A percentile compares a stretch with the other conserved stretches of the same genome.
These are phyloP conservation scores for Coccyzus lansbergi DNA, from an alignment of 2,797 vertebrate genomes.

Conservation along the genomic window DNA sequence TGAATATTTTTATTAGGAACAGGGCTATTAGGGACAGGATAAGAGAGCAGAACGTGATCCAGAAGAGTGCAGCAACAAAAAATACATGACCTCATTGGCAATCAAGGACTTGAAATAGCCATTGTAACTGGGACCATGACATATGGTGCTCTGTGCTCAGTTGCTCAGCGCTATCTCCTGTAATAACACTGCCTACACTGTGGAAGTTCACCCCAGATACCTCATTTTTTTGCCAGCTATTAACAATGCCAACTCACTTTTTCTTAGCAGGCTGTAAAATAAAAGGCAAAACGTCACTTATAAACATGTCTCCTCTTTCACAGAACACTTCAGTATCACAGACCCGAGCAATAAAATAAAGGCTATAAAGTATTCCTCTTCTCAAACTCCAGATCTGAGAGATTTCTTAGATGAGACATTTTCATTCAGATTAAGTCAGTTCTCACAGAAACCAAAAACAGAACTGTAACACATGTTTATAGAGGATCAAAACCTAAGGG, in stretches of 20 bases:
- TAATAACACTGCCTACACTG: constrained; percentile 10
- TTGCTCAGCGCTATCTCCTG: neutral
- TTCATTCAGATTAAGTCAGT: neutral
- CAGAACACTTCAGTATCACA: neutral
- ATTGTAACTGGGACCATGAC: neutral
- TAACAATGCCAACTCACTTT: neutral
- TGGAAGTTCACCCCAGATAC: constrained; percentile 17
- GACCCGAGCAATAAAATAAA: neutral
- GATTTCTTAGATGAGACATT: neutral
- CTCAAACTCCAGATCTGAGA: neutral
- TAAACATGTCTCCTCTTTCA: neutral
- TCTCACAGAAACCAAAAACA: neutral
- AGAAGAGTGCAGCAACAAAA: neutral
- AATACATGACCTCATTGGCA: neutral
- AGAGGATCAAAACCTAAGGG: neutral
- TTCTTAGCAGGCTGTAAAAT: neutral
- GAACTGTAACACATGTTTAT: neutral
- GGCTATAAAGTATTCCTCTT: neutral
- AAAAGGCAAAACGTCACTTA: neutral
- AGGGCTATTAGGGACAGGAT: neutral
- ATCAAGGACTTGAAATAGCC: neutral
- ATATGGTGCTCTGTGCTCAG: constrained; percentile 3
- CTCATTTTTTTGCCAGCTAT: constrained; percentile 10
- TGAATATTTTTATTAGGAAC: neutral
- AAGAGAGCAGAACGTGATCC: neutral